Evolutionary conservation across 2,888 invertebrate genomes (phyloP).

Genomic region (Nematopogon swammerdamellus): DNA sequence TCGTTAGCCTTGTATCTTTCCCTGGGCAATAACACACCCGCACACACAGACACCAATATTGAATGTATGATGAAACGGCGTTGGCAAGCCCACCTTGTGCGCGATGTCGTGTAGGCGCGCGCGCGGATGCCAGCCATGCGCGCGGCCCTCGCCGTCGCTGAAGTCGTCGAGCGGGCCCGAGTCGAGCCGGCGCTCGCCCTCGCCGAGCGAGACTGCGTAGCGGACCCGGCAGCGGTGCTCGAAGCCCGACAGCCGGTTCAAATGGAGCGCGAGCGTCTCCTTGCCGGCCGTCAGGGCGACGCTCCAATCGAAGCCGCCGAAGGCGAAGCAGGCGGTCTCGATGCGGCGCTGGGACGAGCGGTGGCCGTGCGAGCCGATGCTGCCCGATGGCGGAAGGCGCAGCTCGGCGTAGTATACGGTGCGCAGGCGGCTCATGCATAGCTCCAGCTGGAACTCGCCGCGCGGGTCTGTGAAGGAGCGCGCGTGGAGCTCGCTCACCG

Average conservation of each 20-base stretch:
- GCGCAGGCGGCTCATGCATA: slow-evolving; percentile 71
- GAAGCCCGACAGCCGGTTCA: slow-evolving; percentile 75
- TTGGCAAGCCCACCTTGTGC: slow-evolving; percentile 47
- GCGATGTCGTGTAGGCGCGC: slow-evolving; percentile 56
- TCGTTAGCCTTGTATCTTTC: no score
- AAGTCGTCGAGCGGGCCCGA: slow-evolving; percentile 69
- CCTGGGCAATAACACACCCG: no score
- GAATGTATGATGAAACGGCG: no score
- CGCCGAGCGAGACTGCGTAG: slow-evolving; percentile 67
- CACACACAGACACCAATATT: no score
- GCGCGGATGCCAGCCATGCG: slow-evolving; percentile 68
- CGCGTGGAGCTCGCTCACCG: slow-evolving; percentile 65
- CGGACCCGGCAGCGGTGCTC: slow-evolving; percentile 75
- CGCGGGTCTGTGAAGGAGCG: slow-evolving; percentile 75
- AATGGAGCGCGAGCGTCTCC: slow-evolving; percentile 50
- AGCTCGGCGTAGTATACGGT: slow-evolving; percentile 74
- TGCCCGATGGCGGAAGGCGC: slow-evolving; percentile 55
- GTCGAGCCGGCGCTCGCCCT: slow-evolving; percentile 63
- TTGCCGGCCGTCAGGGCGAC: slow-evolving; percentile 61
- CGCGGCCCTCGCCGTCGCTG: slow-evolving; percentile 67
- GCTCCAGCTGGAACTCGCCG: slow-evolving; percentile 76
- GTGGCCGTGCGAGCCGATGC: slow-evolving; percentile 18
- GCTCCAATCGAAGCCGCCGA: slow-evolving; percentile 82
- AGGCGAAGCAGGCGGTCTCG: slow-evolving; percentile 70
- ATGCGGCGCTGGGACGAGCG: slow-evolving; percentile 31